Evolutionary conservation across 1,140 invertebrate genomes (phyloP).

Genomic region (Carcinoscorpius rotundicauda): DNA sequence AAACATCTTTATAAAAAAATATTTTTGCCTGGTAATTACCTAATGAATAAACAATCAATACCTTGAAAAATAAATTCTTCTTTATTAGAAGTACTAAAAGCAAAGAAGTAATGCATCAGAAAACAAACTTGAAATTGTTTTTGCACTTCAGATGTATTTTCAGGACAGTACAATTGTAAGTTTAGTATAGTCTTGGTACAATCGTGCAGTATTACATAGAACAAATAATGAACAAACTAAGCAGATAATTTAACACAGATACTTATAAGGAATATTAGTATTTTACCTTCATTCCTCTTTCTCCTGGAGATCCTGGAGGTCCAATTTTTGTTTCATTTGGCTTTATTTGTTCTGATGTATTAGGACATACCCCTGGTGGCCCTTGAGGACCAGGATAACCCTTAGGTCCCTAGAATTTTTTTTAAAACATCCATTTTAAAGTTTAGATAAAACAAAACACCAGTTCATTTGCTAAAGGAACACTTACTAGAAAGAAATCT

Average conservation of each 20-base stretch:
- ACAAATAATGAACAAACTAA: background rate
- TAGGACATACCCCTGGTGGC: constrained; percentile 10
- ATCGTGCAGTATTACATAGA: background rate
- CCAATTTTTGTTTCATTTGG: constrained; percentile 20
- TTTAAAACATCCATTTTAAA: background rate
- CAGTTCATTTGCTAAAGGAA: background rate
- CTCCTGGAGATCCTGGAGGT: constrained; percentile 29
- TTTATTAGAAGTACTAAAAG: too few relatives aligned
- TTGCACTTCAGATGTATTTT: too few relatives aligned
- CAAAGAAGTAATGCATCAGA: too few relatives aligned
- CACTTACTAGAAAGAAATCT: background rate
- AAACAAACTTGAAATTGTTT: too few relatives aligned
- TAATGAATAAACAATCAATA: too few relatives aligned
- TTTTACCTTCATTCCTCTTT: constrained; percentile 26
- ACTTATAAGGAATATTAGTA: constrained; percentile 4
- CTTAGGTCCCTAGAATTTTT: constrained; percentile 13
- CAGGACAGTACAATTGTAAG: too few relatives aligned
- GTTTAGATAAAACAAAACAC: background rate
- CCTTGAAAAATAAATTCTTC: too few relatives aligned
- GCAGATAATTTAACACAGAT: background rate
- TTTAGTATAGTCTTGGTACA: too few relatives aligned
- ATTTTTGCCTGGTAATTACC: too few relatives aligned
- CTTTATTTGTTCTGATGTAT: too few relatives aligned
- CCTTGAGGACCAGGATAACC: constrained; percentile 12
- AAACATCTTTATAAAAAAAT: too few relatives aligned